phyloP scores from a whole-genome alignment of 2,797 vertebrate genomes.

The Otus scops region DNA sequence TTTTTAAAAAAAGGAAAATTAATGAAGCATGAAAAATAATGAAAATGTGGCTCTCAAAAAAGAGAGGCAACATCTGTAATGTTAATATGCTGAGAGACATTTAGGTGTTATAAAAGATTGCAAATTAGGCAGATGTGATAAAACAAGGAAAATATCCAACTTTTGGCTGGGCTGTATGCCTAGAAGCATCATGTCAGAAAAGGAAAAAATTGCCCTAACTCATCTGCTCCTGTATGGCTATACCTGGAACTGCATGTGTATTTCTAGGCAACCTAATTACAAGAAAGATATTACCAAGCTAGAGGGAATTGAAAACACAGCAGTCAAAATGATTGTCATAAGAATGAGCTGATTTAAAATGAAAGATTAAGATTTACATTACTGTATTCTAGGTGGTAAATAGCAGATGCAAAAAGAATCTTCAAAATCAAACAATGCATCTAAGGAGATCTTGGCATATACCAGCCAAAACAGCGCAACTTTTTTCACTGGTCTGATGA shows the following conservation, averaged over 20 bases:
- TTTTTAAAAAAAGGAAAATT: background rate
- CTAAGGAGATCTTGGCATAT: background rate
- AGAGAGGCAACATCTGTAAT: conserved; percentile 17
- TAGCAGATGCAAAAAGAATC: background rate
- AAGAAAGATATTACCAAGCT: background rate
- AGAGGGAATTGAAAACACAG: background rate
- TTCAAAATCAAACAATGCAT: background rate
- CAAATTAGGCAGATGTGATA: conserved; percentile 37
- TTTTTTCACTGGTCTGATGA: background rate
- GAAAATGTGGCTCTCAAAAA: background rate
- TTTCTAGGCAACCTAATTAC: background rate
- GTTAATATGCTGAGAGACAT: background rate
- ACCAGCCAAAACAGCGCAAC: background rate
- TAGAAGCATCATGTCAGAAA: background rate
- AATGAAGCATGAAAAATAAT: background rate
- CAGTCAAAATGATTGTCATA: background rate
- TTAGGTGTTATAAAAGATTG: background rate
- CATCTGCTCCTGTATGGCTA: background rate
- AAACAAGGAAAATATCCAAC: background rate
- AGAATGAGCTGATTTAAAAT: background rate
- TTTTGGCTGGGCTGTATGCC: background rate
- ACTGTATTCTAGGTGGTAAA: background rate
- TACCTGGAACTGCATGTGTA: background rate
- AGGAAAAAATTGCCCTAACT: background rate
- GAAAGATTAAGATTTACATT: background rate